A percentile compares a stretch with the other conserved stretches of the same genome.
phyloP scores from a whole-genome alignment of 2,888 invertebrate species.

The Caenorhabditis afra region DNA sequence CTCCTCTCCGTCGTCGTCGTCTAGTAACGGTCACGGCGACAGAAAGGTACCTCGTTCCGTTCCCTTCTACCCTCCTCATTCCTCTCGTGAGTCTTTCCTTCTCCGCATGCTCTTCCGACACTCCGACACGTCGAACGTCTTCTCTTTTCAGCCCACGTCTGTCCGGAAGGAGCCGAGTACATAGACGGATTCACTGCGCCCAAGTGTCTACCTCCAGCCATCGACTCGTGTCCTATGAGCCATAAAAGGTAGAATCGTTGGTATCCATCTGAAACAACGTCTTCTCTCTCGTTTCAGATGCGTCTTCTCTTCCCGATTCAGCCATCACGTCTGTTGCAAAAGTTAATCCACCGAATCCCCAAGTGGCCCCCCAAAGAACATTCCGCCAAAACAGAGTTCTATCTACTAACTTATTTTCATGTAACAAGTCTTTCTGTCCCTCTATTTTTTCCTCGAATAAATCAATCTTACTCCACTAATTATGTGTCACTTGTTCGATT shows the following conservation, averaged over 20 bases:
- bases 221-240: conserved; percentile 67
- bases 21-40: conserved; percentile 34
- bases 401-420: conserved; percentile 14
- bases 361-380: conserved; percentile 13
- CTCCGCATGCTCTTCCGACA: background rate
- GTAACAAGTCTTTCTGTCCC: background rate
- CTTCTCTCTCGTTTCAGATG: conserved; percentile 43
- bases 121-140: background rate
- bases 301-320: conserved; percentile 27
- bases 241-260: conserved; percentile 65
- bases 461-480: background rate
- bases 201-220: conserved; percentile 65
- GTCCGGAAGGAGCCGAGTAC: conserved; percentile 61
- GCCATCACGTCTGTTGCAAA: conserved; percentile 54
- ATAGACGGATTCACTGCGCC: conserved; percentile 51
- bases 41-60: conserved; percentile 57
- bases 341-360: background rate
- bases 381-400: conserved; percentile 50
- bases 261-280: background rate
- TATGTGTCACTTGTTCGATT: too few species aligned
- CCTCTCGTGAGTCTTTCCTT: conserved; percentile 31
- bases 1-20: conserved; percentile 19
- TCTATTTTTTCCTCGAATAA: conserved; percentile 1
- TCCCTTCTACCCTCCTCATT: conserved; percentile 40
- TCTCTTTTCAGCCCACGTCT: conserved; percentile 40